Conservation (phyloP, 2,797 vertebrate genomes). For the Spizella passerina region DNA sequence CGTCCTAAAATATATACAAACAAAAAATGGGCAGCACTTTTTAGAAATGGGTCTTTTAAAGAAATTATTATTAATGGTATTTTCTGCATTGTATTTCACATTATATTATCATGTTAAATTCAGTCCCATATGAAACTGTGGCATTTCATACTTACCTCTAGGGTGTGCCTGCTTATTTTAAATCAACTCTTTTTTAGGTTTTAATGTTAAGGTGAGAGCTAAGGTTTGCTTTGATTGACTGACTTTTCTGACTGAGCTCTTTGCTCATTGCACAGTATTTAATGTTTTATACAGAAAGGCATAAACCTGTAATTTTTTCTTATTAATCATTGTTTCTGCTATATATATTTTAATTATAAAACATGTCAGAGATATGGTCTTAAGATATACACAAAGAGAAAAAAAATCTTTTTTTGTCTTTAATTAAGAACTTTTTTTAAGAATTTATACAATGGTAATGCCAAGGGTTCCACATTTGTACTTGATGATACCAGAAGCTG, state of each 20-base stretch:
- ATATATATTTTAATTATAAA: not conserved
- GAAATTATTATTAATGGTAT: not conserved
- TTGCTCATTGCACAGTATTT: not conserved
- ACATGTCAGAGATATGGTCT: not conserved
- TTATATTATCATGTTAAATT: not conserved
- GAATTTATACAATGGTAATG: not conserved
- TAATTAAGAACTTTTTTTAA: not conserved
- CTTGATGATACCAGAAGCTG: not conserved
- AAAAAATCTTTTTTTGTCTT: not conserved
- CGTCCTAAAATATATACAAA: not conserved
- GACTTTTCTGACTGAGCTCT: not conserved
- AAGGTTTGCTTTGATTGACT: not conserved
- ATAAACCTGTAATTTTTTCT: not conserved
- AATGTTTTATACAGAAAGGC: not conserved
- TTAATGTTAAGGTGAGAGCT: not conserved
- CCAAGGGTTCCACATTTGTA: not conserved
- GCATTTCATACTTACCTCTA: slow-evolving; percentile 5
- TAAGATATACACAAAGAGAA: not conserved
- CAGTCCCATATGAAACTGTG: not conserved
- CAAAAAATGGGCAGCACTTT: not conserved
- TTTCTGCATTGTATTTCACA: not conserved
- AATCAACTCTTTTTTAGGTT: not conserved
- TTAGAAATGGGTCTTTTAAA: not conserved
- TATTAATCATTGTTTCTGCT: not conserved
- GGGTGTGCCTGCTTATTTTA: slow-evolving; percentile 6